These are phyloP conservation scores for Dione vanillae DNA, from an alignment of 2,888 invertebrate genomes.

Conservation along the genomic window DNA sequence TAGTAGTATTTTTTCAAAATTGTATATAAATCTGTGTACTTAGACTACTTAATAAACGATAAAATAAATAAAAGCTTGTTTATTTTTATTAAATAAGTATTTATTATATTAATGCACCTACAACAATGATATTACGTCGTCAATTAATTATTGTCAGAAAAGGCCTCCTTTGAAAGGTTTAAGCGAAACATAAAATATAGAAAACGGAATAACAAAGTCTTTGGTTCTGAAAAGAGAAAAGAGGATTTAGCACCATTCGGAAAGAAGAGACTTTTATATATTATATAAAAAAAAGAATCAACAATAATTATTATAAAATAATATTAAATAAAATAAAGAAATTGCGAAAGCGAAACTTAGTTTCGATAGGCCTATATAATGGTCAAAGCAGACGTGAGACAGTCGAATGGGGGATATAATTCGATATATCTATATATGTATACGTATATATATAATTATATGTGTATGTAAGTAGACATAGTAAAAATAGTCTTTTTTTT, in stretches of 20 bases:
- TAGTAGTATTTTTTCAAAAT: no score
- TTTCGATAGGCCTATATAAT: conserved; percentile 49
- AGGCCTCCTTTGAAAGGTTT: conserved; percentile 61
- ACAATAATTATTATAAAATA: conserved; percentile 51
- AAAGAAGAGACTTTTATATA: conserved; percentile 50
- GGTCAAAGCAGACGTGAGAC: conserved; percentile 36
- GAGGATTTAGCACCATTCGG: conserved; percentile 73
- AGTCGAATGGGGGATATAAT: conserved; percentile 1
- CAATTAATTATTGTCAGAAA: conserved; percentile 70
- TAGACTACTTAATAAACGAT: conserved; percentile 6
- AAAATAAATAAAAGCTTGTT: conserved; percentile 56
- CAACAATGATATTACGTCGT: conserved; percentile 68
- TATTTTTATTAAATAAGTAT: conserved; percentile 82
- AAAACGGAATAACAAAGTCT: conserved; percentile 63
- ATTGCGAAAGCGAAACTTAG: conserved; percentile 49
- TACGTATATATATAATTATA: background rate
- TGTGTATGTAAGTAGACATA: conserved; percentile 4
- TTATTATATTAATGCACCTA: conserved; percentile 70
- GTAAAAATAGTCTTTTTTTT: conserved; percentile 1
- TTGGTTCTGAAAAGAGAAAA: conserved; percentile 73
- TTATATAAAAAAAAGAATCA: conserved; percentile 53
- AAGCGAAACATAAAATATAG: conserved; percentile 52
- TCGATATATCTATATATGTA: background rate
- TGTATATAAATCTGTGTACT: background rate
- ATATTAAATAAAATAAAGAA: conserved; percentile 31